Conservation (phyloP, 2,113 vertebrate genomes). For the Thamnophis sirtalis region DNA sequence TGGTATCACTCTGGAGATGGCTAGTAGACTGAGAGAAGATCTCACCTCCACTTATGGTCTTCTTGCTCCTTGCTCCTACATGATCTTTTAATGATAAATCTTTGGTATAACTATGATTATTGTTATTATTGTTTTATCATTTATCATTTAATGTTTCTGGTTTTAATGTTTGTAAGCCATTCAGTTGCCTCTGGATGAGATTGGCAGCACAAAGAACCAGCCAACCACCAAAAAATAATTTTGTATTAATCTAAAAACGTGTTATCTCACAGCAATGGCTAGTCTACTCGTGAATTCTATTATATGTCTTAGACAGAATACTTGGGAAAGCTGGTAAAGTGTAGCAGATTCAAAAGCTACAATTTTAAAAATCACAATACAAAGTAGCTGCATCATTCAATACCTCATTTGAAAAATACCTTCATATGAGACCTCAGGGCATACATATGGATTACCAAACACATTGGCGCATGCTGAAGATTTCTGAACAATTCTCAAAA, state of each 20-base stretch:
- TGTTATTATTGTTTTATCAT: not conserved
- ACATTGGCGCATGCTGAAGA: not conserved
- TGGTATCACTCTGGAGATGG: not conserved
- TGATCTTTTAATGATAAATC: too few species aligned
- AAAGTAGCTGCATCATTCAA: not conserved
- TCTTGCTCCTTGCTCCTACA: too few species aligned
- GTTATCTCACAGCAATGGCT: not conserved
- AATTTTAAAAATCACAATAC: not conserved
- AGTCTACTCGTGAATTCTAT: not conserved
- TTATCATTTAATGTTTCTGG: not conserved
- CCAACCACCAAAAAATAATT: not conserved
- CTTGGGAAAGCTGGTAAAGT: not conserved
- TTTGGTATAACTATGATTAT: not conserved
- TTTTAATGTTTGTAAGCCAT: not conserved
- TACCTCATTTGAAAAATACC: not conserved
- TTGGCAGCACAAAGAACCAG: not conserved
- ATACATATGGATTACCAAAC: not conserved
- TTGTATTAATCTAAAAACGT: not conserved
- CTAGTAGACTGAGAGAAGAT: not conserved
- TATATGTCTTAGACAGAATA: not conserved
- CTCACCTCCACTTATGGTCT: too few species aligned
- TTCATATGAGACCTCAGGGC: not conserved
- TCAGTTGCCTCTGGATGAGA: not conserved
- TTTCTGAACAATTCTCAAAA: not conserved
- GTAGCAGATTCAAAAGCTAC: not conserved